Percentiles rank a stretch among this genome's conserved stretches.
Evolutionary conservation across 2,113 vertebrate genomes (phyloP).

Genomic region (Tringa solitaria): DNA sequence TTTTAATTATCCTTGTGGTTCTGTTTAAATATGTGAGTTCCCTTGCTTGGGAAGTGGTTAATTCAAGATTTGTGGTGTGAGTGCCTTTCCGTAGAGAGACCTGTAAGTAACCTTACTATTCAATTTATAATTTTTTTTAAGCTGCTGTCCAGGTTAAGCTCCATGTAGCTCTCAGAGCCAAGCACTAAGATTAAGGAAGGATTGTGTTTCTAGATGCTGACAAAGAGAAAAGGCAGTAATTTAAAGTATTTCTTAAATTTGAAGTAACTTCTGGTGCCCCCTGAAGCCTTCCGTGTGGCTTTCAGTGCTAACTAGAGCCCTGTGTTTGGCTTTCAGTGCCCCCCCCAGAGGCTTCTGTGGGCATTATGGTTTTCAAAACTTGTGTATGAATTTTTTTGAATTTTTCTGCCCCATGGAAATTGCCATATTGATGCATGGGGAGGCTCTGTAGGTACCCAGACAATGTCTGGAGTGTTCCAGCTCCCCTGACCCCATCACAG

Average conservation of each 20-base stretch:
- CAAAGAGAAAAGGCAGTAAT: neutral
- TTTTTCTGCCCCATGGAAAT: neutral
- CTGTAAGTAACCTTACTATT: neutral
- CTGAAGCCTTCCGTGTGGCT: neutral
- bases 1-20: neutral
- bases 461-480: neutral
- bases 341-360: neutral
- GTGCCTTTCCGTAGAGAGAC: neutral
- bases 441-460: neutral
- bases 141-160: neutral
- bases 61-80: neutral
- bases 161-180: neutral
- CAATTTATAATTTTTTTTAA: neutral
- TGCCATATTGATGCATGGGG: no score
- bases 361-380: neutral
- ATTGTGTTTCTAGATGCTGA: neutral
- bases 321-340: neutral
- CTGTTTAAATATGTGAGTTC: neutral
- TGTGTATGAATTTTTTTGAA: neutral
- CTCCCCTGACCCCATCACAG: neutral
- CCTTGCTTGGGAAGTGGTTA: neutral
- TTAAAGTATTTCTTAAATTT: neutral
- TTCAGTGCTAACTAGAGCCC: neutral
- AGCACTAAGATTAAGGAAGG: neutral
- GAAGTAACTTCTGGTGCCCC: neutral